Evolutionary conservation across 2,888 invertebrate genomes (phyloP).

Genomic region (Epistrophe grossulariae): DNA sequence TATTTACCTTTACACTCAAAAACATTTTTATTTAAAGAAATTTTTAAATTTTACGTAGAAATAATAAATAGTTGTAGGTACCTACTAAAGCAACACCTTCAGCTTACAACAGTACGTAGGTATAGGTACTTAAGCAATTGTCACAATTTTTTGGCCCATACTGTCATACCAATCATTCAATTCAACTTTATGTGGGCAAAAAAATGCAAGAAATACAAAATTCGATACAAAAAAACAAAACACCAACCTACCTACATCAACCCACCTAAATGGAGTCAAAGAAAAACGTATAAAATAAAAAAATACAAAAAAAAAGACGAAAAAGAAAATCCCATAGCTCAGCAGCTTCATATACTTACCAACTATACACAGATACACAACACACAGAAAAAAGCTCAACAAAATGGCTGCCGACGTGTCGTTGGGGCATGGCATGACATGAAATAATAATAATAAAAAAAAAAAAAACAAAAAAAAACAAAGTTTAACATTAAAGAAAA

Average conservation of each 20-base stretch:
- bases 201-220: slow-evolving; percentile 31
- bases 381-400: slow-evolving; percentile 53
- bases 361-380: background rate
- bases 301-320: slow-evolving; percentile 26
- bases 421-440: slow-evolving; percentile 50
- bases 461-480: slow-evolving; percentile 24
- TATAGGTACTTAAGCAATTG: slow-evolving; percentile 13
- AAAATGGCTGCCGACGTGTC: slow-evolving; percentile 63
- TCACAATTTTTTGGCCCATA: slow-evolving; percentile 36
- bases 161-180: slow-evolving; percentile 62
- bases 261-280: slow-evolving; percentile 26
- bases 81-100: too few relatives aligned
- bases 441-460: slow-evolving; percentile 33
- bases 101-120: too few relatives aligned
- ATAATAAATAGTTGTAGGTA: too few relatives aligned
- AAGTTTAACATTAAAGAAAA: slow-evolving; percentile 58
- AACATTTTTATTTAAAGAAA: too few relatives aligned
- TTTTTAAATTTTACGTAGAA: too few relatives aligned
- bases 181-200: slow-evolving; percentile 42
- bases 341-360: slow-evolving; percentile 16
- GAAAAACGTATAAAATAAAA: slow-evolving; percentile 20
- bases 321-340: slow-evolving; percentile 59
- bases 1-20: too few relatives aligned
- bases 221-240: slow-evolving; percentile 19
- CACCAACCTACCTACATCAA: slow-evolving; percentile 16